Evolutionary conservation across 2,888 invertebrate species (phyloP).

Genomic region (Stenoptilia bipunctidactyla): DNA sequence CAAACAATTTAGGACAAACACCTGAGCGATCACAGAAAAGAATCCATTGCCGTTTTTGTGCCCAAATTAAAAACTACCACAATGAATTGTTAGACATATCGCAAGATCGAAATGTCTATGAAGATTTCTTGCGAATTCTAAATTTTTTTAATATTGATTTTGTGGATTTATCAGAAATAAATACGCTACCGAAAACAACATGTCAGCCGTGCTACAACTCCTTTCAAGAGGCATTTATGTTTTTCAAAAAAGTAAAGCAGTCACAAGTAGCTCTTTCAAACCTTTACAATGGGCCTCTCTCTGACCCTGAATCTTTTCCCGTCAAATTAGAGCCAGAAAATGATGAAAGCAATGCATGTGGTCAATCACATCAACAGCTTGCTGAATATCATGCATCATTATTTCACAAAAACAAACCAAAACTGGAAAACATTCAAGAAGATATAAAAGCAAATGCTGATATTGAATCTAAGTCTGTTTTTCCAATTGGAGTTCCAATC

Average conservation of each 20-base stretch:
- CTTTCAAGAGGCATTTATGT: constrained; percentile 12
- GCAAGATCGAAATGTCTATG: constrained; percentile 4
- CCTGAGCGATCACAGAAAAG: background rate
- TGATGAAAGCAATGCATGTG: background rate
- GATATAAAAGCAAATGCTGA: background rate
- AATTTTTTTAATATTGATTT: constrained; percentile 10
- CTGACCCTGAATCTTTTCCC: background rate
- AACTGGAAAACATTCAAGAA: too few species aligned
- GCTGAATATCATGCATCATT: background rate
- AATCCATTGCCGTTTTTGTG: constrained; percentile 12
- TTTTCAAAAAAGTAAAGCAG: constrained; percentile 12
- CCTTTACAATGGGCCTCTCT: background rate
- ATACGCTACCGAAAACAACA: constrained; percentile 13
- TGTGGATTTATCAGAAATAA: constrained; percentile 8
- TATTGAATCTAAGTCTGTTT: background rate
- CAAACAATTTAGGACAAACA: background rate
- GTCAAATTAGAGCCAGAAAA: background rate
- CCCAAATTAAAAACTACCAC: constrained; percentile 5
- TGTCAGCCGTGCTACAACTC: constrained; percentile 13
- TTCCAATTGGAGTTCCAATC: background rate
- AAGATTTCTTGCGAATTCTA: constrained; percentile 9
- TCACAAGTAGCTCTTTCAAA: constrained; percentile 8
- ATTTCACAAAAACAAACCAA: background rate
- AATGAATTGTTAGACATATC: constrained; percentile 4
- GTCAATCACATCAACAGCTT: background rate